A percentile compares a stretch with the other conserved stretches of the same genome.
phyloP scores from a whole-genome alignment of 2,113 vertebrate species.

The Hydrolagus affinis region DNA sequence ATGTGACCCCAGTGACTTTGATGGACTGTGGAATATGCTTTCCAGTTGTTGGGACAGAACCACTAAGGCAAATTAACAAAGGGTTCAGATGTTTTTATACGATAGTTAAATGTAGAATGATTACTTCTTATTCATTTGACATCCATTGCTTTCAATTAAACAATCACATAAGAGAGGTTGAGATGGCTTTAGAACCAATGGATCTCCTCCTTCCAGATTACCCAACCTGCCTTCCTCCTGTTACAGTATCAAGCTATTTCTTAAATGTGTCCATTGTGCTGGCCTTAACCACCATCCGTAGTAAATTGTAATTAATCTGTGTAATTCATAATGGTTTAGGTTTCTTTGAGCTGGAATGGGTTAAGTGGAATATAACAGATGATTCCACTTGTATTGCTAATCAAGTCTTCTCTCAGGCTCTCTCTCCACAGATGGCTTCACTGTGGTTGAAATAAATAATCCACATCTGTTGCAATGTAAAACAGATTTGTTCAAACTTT shows the following conservation, averaged over 20 bases:
- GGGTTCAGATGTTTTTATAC: neutral
- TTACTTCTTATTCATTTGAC: neutral
- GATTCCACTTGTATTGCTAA: neutral
- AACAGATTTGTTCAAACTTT: neutral
- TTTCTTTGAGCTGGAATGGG: neutral
- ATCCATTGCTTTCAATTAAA: neutral
- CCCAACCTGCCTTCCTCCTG: too few relatives aligned
- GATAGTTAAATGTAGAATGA: neutral
- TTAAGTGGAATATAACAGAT: neutral
- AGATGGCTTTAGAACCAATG: too few relatives aligned
- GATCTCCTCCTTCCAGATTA: too few relatives aligned
- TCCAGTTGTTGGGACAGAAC: neutral
- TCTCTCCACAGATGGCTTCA: neutral
- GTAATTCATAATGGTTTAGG: neutral
- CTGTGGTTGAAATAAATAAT: neutral
- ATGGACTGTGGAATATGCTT: too few relatives aligned
- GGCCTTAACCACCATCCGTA: too few relatives aligned
- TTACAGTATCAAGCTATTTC: neutral
- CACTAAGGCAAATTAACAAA: neutral
- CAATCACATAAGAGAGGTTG: too few relatives aligned
- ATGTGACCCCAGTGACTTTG: too few relatives aligned
- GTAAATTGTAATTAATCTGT: too few relatives aligned
- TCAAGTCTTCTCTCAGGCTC: neutral
- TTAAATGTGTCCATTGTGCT: too few relatives aligned
- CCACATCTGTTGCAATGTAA: conserved; percentile 13